Conservation (phyloP, 2,113 vertebrate genomes). For the Mixornis gularis region DNA sequence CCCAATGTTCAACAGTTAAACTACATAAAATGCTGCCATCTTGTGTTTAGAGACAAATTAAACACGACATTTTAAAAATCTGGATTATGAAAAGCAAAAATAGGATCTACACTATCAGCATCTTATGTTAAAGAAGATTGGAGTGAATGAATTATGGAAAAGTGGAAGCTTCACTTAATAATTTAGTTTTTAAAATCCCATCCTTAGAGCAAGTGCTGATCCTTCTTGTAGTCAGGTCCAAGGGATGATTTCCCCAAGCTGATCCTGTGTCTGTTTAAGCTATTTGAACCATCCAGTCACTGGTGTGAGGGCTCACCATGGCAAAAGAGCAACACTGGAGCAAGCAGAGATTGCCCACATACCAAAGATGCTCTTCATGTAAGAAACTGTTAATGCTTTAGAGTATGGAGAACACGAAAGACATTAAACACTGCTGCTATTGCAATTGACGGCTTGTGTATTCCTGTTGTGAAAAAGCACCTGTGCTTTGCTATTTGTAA, state of each 20-base stretch:
- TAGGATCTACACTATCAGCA: not conserved
- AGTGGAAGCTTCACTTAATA: not conserved
- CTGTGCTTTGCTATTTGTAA: not conserved
- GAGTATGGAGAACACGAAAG: accelerated
- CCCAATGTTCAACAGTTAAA: not conserved
- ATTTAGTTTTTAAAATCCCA: not conserved
- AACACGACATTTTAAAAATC: not conserved
- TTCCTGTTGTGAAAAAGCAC: not conserved
- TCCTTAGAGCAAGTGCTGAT: not conserved
- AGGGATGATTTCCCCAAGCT: not conserved
- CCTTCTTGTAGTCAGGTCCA: not conserved
- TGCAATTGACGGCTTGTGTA: no score
- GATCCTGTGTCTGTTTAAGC: accelerated
- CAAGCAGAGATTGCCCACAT: not conserved
- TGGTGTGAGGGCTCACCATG: not conserved
- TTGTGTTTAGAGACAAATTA: not conserved
- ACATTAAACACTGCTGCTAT: not conserved
- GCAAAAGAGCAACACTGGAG: not conserved
- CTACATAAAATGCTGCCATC: constrained; percentile 23
- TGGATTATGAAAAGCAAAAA: not conserved
- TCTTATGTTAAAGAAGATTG: not conserved
- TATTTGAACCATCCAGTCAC: not conserved
- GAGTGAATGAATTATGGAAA: not conserved
- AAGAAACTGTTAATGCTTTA: not conserved
- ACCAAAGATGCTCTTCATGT: not conserved